Base-by-base conservation (phyloP, 2,888 invertebrate genomes). In the Ommatoiulus sabulosus region DNA sequence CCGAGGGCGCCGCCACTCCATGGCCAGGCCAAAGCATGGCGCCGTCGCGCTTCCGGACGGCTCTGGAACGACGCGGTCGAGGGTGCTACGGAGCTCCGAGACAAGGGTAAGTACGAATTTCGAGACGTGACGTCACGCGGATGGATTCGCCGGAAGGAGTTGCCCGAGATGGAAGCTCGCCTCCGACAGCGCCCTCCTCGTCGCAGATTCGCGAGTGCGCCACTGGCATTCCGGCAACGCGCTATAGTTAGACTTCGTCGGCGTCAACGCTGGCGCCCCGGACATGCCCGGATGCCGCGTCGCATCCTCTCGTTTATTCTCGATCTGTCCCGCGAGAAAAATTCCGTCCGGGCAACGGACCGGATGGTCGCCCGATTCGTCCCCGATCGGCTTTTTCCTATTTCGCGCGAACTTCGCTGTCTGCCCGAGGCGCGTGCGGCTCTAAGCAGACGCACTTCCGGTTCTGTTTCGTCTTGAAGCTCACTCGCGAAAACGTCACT, bases 11-110 rank as follows among this genome's bases (percentile, higher is more conserved):
- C 80, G 80, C 5, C 24, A 35, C 35, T 80, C 80, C 80, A 80
- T 80, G 80, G 80, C 24, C 80, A 8, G 80, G 24, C 80, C 80
- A 35, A 24, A 35, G 80, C 80, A 80, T 80, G 80, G 24, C 80
- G 57, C 10, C 48, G 48, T 48, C 48, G 8, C 48, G 46, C 46
- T 46, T 46, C 52, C 52, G 17, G 57, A 57, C 57, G n/a, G 57
- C 17, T 17, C 57, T 10, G 52, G 52, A 4, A 15, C 15, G 52
- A 52, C n/a, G n/a, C n/a, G n/a, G n/a, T n/a, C n/a, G n/a, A n/a
- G n/a, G n/a, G n/a, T n/a, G n/a, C n/a, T n/a, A n/a, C n/a, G n/a
- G n/a, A n/a, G n/a, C n/a, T n/a, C n/a, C n/a, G n/a, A n/a, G n/a
- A n/a, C n/a, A n/a, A n/a, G n/a, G n/a, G n/a, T n/a, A n/a, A n/a